phyloP scores from a whole-genome alignment of 2,113 vertebrate species.

The Psilopsiagon aymara region DNA sequence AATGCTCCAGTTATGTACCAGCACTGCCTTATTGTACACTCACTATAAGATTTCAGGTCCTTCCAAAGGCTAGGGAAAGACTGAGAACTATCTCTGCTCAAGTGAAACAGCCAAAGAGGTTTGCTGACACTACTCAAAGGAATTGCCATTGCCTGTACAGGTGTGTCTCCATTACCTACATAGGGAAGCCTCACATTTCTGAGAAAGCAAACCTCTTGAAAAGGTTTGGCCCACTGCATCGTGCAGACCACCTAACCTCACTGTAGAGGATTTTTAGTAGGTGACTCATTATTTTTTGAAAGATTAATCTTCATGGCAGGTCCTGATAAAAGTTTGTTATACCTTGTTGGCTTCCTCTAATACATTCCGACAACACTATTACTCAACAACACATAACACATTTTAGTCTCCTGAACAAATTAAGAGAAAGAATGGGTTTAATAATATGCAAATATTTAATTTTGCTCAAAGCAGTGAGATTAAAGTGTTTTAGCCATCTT shows the following conservation, averaged over 20 bases:
- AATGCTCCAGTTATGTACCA: not conserved
- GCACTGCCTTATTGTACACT: not conserved
- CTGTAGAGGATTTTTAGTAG: not conserved
- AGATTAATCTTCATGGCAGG: not conserved
- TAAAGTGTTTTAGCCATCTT: not conserved
- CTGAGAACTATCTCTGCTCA: not conserved
- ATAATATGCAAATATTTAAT: not conserved
- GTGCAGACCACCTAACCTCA: not conserved
- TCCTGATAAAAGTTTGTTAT: not conserved
- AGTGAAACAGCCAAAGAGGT: not conserved
- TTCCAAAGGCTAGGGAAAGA: not conserved
- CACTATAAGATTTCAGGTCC: not conserved
- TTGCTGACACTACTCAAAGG: not conserved
- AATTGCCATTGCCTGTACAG: not conserved
- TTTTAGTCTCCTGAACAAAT: not conserved
- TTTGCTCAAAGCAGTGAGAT: not conserved
- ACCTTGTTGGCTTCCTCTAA: not conserved
- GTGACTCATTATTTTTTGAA: not conserved
- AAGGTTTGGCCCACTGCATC: not conserved
- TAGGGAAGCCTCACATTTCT: not conserved
- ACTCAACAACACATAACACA: not conserved
- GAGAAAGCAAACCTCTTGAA: not conserved
- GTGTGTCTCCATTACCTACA: not conserved
- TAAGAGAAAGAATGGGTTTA: not conserved
- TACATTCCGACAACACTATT: not conserved